These are phyloP conservation scores for Resseliella maxima DNA, from an alignment of 2,888 invertebrate genomes.

Conservation along the genomic window DNA sequence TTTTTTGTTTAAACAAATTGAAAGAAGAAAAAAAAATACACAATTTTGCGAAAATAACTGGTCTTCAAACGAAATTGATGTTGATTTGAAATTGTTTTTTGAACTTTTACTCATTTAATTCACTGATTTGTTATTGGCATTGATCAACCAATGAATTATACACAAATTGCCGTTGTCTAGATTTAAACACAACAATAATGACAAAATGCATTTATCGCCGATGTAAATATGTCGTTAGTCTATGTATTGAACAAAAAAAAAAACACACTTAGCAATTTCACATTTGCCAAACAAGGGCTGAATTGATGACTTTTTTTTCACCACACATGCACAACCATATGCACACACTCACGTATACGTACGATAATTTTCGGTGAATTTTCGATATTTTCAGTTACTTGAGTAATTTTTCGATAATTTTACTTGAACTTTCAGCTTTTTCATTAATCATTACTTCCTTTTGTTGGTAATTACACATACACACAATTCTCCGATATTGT, in stretches of 20 bases:
- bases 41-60: not conserved
- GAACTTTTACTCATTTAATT: not conserved
- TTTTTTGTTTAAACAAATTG: not conserved
- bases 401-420: not conserved
- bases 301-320: not conserved
- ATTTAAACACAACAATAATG: not conserved
- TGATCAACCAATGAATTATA: not conserved
- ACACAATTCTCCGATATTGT: not conserved
- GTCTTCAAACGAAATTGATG: not conserved
- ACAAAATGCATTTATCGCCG: not conserved
- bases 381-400: not conserved
- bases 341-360: not conserved
- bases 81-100: not conserved
- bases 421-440: not conserved
- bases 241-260: no score
- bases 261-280: not conserved
- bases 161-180: not conserved
- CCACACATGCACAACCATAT: not conserved
- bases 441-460: slow-evolving; percentile 34
- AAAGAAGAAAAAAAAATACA: no score
- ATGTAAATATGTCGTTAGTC: no score
- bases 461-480: not conserved
- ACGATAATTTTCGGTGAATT: not conserved
- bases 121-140: not conserved
- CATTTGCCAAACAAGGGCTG: not conserved